Evolutionary conservation across 1,140 invertebrate species (phyloP).

Genomic region (Pseudomyrmex dendroicus): DNA sequence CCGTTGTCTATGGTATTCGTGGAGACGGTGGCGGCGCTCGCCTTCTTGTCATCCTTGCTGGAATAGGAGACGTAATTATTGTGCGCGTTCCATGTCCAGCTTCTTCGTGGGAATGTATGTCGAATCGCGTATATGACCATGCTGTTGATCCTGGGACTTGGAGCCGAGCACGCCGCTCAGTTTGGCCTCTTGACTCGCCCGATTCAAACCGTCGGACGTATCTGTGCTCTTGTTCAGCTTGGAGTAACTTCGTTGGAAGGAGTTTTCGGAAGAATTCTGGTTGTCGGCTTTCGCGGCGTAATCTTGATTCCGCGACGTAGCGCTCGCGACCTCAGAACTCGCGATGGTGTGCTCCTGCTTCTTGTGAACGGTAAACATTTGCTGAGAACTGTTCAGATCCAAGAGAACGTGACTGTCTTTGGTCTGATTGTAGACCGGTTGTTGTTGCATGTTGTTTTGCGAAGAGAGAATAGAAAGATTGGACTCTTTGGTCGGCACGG

Average conservation of each 20-base stretch:
- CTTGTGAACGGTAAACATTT: constrained; percentile 56
- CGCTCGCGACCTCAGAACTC: constrained; percentile 31
- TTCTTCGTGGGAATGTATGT: constrained; percentile 76
- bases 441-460: constrained; percentile 58
- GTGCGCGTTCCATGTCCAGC: constrained; percentile 70
- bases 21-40: constrained; percentile 40
- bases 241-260: constrained; percentile 61
- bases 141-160: constrained; percentile 60
- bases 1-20: constrained; percentile 63
- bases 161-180: constrained; percentile 56
- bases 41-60: constrained; percentile 71
- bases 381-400: constrained; percentile 48
- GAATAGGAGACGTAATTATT: constrained; percentile 66
- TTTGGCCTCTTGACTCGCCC: constrained; percentile 58
- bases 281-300: constrained; percentile 50
- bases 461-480: constrained; percentile 60
- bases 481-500: constrained; percentile 64
- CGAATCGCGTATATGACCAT: constrained; percentile 68
- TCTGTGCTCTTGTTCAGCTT: constrained; percentile 63
- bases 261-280: constrained; percentile 48
- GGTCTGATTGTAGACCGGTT: constrained; percentile 58
- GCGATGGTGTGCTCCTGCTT: constrained; percentile 64
- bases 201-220: constrained; percentile 5
- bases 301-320: constrained; percentile 46
- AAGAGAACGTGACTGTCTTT: constrained; percentile 63